A percentile compares a stretch with the other conserved stretches of the same genome.
Evolutionary conservation across 2,888 invertebrate genomes (phyloP).

Genomic region (Drosophila silvestris): DNA sequence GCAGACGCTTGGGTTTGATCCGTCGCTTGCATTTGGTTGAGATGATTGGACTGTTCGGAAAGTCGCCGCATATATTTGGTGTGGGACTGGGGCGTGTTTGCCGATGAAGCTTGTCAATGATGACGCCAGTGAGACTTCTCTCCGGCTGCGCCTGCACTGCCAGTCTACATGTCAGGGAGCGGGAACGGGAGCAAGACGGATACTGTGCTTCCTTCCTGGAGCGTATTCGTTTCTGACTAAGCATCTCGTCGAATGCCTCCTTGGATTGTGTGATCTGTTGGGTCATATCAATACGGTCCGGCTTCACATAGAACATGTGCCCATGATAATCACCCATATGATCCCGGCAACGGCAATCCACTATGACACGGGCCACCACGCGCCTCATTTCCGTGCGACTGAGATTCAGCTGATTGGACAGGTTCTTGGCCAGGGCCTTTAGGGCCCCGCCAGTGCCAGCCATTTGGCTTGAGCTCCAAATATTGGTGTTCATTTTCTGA

Average conservation of each 20-base stretch:
- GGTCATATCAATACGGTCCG: slow-evolving; percentile 54
- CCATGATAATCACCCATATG: slow-evolving; percentile 58
- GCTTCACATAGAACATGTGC: slow-evolving; percentile 58
- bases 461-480: slow-evolving; percentile 59
- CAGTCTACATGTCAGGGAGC: slow-evolving; percentile 8
- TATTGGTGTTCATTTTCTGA: slow-evolving; percentile 33
- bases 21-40: background rate
- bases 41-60: background rate
- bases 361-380: slow-evolving; percentile 60
- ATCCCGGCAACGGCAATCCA: slow-evolving; percentile 51
- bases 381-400: slow-evolving; percentile 52
- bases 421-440: slow-evolving; percentile 58
- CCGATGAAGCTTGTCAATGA: slow-evolving; percentile 40
- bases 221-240: slow-evolving; percentile 21
- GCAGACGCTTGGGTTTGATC: background rate
- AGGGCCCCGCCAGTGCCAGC: slow-evolving; percentile 59
- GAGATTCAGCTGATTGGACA: slow-evolving; percentile 55
- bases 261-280: slow-evolving; percentile 61
- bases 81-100: background rate
- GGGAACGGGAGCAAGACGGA: background rate
- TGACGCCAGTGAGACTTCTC: slow-evolving; percentile 39
- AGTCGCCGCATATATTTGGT: slow-evolving; percentile 24
- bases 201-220: background rate
- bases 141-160: slow-evolving; percentile 6
- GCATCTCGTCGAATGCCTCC: slow-evolving; percentile 64